Evolutionary conservation across 2,888 invertebrate genomes (phyloP), one percentile per base, ranked within the genome.

Genomic region (Drosophila pegasa): DNA sequence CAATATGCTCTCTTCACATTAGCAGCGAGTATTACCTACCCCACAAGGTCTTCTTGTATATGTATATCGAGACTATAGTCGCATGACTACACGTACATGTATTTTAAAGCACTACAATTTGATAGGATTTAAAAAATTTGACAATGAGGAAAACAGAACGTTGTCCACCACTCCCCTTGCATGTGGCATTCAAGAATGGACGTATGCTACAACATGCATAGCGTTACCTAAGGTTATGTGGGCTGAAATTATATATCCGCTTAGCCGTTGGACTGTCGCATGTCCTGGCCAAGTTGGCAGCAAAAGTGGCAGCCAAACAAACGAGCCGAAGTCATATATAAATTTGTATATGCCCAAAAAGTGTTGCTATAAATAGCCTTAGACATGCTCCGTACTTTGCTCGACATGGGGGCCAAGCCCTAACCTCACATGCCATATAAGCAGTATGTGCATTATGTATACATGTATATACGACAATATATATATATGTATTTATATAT

Each of bases 311-410:
- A 68, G 61, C 47, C 63, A 78, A 62, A 55, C 58, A 67, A 69
- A 59, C 64, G 54, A 60, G 59, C 43, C 59, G 43, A 65, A 59
- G 47, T 65, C 78, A 84, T 67, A 87, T 71, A 66, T 65, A 75
- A 71, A 72, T 70, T 51, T 84, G 62, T 71, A 65, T 71, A 65
- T 71, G 80, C 77, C 80, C 59, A 73, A 80, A 82, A 83, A 87
- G 65, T 88, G 78, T 77, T 71, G 70, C 88, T 83, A 83, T 88
- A 83, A 83, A 83, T 83, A 83, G 80, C 80, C 83, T 80, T 56
- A 86, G 64, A 79, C 86, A 76, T 70, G 69, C 64, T 52, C 16
- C 27, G 54, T 41, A 57, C 69, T 43, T 54, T 25, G 29, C 35
- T 41, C 29, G n/a, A 54, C 35, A 47, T 43, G 61, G 18, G 38